These are phyloP conservation scores for Camponotus pennsylvanicus DNA, from an alignment of 1,140 invertebrate species.

Conservation along the genomic window DNA sequence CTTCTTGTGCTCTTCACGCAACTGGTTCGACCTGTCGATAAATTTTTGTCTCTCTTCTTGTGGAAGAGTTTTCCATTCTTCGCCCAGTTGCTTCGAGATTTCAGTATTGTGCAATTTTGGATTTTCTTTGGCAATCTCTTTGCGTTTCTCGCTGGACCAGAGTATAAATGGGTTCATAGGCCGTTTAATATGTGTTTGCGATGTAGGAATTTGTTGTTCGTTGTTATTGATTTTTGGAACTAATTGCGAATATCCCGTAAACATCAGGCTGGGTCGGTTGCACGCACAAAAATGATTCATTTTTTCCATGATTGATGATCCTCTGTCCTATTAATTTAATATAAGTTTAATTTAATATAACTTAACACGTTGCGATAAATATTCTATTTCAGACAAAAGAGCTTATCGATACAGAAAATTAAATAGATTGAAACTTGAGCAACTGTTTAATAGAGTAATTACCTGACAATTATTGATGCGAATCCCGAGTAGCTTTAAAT, in stretches of 20 bases:
- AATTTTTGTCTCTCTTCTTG: slow-evolving; percentile 98
- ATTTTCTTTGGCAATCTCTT: slow-evolving; percentile 99
- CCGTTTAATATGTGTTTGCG: slow-evolving; percentile 92
- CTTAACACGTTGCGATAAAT: too few species aligned
- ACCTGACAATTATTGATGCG: too few species aligned
- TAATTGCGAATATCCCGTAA: too few species aligned
- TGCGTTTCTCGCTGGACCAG: slow-evolving; percentile 98
- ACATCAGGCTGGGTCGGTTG: too few species aligned
- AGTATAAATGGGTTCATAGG: slow-evolving; percentile 99
- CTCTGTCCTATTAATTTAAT: background rate
- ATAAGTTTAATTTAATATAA: too few species aligned
- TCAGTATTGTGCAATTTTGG: slow-evolving; percentile 99
- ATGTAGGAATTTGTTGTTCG: slow-evolving; percentile 40
- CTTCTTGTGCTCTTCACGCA: slow-evolving; percentile 99
- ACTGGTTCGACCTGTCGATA: slow-evolving; percentile 99
- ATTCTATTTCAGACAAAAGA: too few species aligned
- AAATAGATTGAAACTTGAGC: too few species aligned
- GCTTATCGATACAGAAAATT: too few species aligned
- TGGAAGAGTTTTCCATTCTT: slow-evolving; percentile 98
- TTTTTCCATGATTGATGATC: background rate
- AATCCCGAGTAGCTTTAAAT: too few species aligned
- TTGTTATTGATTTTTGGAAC: too few species aligned
- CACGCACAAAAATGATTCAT: too few species aligned
- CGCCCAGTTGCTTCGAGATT: slow-evolving; percentile 99
- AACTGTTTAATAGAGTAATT: too few species aligned